Evolutionary conservation across 2,113 vertebrate genomes (phyloP).

Genomic region (Osmerus eperlanus): DNA sequence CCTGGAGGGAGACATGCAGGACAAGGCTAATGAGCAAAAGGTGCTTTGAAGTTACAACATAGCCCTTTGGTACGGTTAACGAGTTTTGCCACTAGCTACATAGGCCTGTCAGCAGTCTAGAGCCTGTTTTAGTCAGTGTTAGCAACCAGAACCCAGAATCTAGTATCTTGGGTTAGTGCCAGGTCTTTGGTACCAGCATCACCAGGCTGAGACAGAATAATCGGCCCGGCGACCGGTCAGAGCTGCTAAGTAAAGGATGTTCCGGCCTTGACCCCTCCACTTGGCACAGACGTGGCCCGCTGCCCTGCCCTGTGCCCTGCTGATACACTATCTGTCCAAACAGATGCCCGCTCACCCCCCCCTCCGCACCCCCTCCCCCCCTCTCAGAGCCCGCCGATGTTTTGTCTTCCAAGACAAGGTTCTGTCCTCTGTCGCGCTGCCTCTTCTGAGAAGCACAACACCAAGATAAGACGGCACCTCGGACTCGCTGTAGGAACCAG

Average conservation of each 20-base stretch:
- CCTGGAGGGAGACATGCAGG: constrained; percentile 53
- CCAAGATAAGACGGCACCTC: constrained; percentile 15
- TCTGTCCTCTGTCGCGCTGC: constrained; percentile 15
- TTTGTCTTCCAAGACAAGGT: constrained; percentile 23
- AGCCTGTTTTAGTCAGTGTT: not conserved
- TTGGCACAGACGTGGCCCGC: constrained; percentile 20
- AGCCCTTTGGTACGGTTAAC: constrained; percentile 53
- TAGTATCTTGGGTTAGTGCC: too few species aligned
- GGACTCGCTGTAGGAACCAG: constrained; percentile 11
- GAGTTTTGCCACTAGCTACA: constrained; percentile 37
- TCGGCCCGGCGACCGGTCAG: too few species aligned
- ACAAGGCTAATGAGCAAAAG: constrained; percentile 63
- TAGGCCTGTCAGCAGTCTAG: too few species aligned
- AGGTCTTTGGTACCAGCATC: too few species aligned
- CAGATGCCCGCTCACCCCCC: constrained; percentile 53
- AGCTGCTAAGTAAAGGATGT: constrained; percentile 30
- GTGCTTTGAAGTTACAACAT: constrained; percentile 62
- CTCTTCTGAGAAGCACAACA: constrained; percentile 32
- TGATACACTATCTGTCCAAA: constrained; percentile 60
- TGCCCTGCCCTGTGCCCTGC: constrained; percentile 44
- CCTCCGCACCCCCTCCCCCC: constrained; percentile 1
- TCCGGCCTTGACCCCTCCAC: not conserved
- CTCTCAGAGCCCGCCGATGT: constrained; percentile 49
- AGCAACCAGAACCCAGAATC: not conserved
- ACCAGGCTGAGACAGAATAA: too few species aligned